Evolutionary conservation across 2,797 vertebrate genomes (phyloP), one percentile per base, ranked within the genome.

Genomic region (Enteromius mattozi): DNA sequence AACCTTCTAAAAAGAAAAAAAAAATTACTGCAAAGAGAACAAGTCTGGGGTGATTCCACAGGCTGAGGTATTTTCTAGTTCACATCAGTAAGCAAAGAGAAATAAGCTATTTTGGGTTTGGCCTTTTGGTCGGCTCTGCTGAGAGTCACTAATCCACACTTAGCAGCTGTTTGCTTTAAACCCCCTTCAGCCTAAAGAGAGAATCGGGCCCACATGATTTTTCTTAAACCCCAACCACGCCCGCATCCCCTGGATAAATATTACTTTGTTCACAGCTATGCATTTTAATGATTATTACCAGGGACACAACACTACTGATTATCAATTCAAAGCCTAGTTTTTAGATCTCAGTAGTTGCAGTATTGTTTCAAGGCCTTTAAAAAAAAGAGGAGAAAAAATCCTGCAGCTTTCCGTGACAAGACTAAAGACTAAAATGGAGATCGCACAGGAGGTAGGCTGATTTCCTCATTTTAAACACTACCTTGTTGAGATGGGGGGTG

Each of bases 381-480:
- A 24, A 45, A 45, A 27, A 51, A 54, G 61, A 54, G 56, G 56
- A 71, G 69, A 83, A 69, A 51, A 77, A 69, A 47, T 71, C 72
- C 71, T 82, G 78, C 63, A 83, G 61, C 14, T 61, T 81, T 86
- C 88, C 76, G 85, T 87, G 93, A 92, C 87, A 87, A 86, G 86
- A 87, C 82, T 72, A 68, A 84, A 89, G 86, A 87, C 82, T 75
- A 68, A 85, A 89, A 90, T 87, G 80, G 78, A 83, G 83, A 69
- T 87, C 69, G 78, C 49, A 65, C 59, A 59, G 75, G 74, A 87
- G 86, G 84, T 85, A 78, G 85, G 63, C 3, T 35, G 86, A 81
- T 85, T 89, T 90, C 88, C 83, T 87, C 80, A 86, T 91, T 93
- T 90, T 83, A 91, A 80, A 90, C 91, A 91, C 87, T 89, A 91